These are phyloP conservation scores for Ctenomys sociabilis DNA, from an alignment of 2,113 vertebrate species.

Conservation along the genomic window DNA sequence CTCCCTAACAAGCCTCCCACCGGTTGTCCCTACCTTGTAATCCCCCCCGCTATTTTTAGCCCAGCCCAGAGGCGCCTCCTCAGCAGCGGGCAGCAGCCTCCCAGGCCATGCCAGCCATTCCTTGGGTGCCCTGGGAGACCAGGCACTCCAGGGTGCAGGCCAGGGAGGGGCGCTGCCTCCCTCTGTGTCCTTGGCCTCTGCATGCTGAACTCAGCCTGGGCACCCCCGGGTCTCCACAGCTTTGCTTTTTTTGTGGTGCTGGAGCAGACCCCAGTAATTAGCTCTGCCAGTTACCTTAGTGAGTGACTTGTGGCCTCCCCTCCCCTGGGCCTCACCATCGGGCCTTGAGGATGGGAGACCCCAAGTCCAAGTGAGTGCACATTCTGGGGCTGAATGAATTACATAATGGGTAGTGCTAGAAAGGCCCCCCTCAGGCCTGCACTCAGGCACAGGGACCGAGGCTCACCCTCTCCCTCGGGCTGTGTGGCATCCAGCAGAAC, in stretches of 20 bases:
- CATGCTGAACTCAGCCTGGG: not conserved
- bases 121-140: conserved; percentile 73
- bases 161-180: rapidly evolving
- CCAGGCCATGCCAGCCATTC: conserved; percentile 29
- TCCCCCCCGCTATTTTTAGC: conserved; percentile 90
- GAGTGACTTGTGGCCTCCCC: rapidly evolving
- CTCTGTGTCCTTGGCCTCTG: not conserved
- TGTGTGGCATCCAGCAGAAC: not conserved
- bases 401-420: rapidly evolving
- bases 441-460: not conserved
- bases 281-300: conserved; percentile 60
- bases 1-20: conserved; percentile 47
- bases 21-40: conserved; percentile 44
- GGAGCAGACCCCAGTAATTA: not conserved
- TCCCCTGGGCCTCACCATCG: not conserved
- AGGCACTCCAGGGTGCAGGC: conserved; percentile 80
- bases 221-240: not conserved
- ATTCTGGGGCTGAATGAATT: not conserved
- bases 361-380: rapidly evolving
- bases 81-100: conserved; percentile 71
- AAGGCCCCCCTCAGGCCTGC: rapidly evolving
- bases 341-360: not conserved
- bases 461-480: not conserved
- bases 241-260: not conserved
- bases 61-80: conserved; percentile 84